Percentiles rank a stretch among this genome's conserved stretches.
Conservation (phyloP, 2,888 invertebrate species). For the Conchocele bisecta region DNA sequence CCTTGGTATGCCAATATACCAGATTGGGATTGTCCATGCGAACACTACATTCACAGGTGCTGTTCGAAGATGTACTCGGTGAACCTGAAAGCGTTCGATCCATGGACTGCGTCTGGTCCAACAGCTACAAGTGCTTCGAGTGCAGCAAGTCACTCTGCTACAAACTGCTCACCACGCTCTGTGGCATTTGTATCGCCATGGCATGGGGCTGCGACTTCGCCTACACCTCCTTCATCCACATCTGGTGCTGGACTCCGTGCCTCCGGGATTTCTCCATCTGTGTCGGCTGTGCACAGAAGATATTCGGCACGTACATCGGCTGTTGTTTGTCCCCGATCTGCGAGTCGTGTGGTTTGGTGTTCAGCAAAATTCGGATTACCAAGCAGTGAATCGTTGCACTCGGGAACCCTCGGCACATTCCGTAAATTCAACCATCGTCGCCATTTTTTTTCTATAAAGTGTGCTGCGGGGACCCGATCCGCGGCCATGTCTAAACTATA, state of each 20-base stretch:
- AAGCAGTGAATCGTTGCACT: too few species aligned
- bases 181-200: constrained; percentile 88
- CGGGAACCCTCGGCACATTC: too few species aligned
- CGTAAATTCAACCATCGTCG: too few species aligned
- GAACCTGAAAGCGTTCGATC: constrained; percentile 66
- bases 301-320: constrained; percentile 84
- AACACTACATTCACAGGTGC: constrained; percentile 63
- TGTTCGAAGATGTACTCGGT: constrained; percentile 66
- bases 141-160: constrained; percentile 88
- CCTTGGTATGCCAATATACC: too few species aligned
- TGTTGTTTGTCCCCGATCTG: constrained; percentile 86
- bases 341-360: constrained; percentile 83
- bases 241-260: constrained; percentile 89
- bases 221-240: constrained; percentile 86
- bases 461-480: too few species aligned
- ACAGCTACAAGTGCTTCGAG: constrained; percentile 86
- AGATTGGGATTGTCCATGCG: too few species aligned
- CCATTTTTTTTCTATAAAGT: too few species aligned
- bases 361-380: constrained; percentile 59
- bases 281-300: constrained; percentile 57
- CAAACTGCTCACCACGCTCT: constrained; percentile 86
- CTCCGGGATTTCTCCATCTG: constrained; percentile 87
- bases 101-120: constrained; percentile 88
- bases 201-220: constrained; percentile 82
- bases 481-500: too few species aligned